Evolutionary conservation across 2,113 vertebrate species (phyloP).

Genomic region (Eretmochelys imbricata): DNA sequence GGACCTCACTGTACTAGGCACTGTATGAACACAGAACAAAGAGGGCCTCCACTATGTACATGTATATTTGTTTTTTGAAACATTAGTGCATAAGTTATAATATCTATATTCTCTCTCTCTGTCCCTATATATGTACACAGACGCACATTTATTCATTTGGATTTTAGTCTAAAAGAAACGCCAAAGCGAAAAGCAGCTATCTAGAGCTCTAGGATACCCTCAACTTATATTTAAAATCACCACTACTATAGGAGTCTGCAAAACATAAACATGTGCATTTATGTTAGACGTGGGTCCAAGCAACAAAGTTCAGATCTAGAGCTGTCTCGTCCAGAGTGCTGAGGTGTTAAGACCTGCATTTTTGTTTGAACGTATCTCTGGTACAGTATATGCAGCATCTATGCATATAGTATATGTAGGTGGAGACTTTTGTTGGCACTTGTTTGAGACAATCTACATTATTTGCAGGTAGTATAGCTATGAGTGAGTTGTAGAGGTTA

Average conservation of each 20-base stretch:
- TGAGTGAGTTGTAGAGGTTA: background rate
- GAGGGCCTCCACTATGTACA: accelerated
- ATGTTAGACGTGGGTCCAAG: accelerated
- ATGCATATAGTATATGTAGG: background rate
- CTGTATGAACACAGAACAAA: background rate
- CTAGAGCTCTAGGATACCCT: background rate
- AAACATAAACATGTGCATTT: background rate
- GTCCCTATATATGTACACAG: background rate
- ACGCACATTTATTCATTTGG: background rate
- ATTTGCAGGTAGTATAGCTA: background rate
- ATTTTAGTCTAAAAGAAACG: background rate
- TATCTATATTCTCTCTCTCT: background rate
- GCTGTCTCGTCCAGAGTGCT: background rate
- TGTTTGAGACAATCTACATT: background rate
- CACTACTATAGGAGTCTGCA: background rate
- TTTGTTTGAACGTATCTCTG: background rate
- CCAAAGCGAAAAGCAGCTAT: background rate
- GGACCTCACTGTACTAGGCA: background rate
- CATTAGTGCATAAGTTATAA: accelerated
- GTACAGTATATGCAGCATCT: background rate
- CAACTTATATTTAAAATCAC: background rate
- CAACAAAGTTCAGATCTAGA: background rate
- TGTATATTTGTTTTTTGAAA: background rate
- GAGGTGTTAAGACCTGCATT: background rate
- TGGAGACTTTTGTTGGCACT: background rate